These are phyloP conservation scores for Rhadina sibilatrix DNA, from an alignment of 2,113 vertebrate species.

Conservation along the genomic window DNA sequence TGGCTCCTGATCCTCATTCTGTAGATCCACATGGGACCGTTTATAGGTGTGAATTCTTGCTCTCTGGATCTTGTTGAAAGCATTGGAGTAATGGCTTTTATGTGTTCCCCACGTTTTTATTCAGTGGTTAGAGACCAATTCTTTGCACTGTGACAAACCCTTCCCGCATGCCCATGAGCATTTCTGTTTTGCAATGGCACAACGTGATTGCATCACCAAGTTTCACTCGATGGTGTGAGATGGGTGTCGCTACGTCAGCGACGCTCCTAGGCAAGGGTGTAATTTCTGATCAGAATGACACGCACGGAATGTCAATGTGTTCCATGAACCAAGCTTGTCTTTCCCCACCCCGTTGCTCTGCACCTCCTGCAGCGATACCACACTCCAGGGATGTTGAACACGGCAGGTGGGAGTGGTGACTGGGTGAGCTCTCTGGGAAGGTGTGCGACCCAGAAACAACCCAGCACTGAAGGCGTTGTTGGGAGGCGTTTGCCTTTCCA, in stretches of 20 bases:
- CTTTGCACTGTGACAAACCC: neutral
- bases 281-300: neutral
- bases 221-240: neutral
- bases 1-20: neutral
- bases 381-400: rapidly evolving
- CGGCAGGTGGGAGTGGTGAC: neutral
- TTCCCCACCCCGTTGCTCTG: neutral
- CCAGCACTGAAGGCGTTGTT: neutral
- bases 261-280: neutral
- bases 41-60: neutral
- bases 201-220: neutral
- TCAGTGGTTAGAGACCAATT: neutral
- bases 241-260: neutral
- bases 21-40: neutral
- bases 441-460: neutral
- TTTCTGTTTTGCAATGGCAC: neutral
- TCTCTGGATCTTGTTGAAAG: neutral
- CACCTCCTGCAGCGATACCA: neutral
- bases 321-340: neutral
- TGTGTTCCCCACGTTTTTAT: neutral
- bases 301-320: neutral
- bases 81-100: neutral
- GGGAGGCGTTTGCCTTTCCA: neutral
- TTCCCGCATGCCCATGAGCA: neutral
- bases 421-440: neutral